Conservation (phyloP, 1,140 invertebrate genomes). For the Myzus persicae region DNA sequence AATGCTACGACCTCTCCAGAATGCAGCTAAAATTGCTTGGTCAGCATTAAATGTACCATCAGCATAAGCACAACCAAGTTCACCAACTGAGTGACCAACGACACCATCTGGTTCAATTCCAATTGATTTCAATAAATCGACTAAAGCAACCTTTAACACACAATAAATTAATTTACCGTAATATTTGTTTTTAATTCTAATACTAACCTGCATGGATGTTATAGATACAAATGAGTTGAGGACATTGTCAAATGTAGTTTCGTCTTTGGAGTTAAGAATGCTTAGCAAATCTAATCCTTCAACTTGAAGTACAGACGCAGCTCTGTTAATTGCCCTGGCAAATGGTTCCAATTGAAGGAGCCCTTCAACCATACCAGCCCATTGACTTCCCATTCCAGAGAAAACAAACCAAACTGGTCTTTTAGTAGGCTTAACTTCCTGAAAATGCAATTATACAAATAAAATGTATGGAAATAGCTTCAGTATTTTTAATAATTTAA, state of each 20-base stretch:
- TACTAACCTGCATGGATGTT: constrained; percentile 84
- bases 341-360: constrained; percentile 85
- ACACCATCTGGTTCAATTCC: constrained; percentile 90
- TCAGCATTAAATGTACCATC: constrained; percentile 92
- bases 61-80: constrained; percentile 95
- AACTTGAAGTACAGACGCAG: constrained; percentile 77
- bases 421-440: constrained; percentile 65
- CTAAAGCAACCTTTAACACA: constrained; percentile 77
- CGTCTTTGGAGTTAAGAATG: constrained; percentile 78
- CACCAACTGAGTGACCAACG: constrained; percentile 94
- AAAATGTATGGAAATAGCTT: background rate
- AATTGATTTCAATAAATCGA: constrained; percentile 81
- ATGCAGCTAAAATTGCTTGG: constrained; percentile 91
- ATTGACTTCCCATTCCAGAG: constrained; percentile 96
- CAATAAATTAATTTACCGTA: background rate
- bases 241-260: constrained; percentile 81
- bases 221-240: constrained; percentile 91
- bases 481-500: background rate
- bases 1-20: constrained; percentile 89
- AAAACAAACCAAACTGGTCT: constrained; percentile 93
- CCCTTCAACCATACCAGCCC: constrained; percentile 90
- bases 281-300: constrained; percentile 83
- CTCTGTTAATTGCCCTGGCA: constrained; percentile 77
- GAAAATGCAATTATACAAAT: constrained; percentile 21
- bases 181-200: background rate